Base-by-base conservation (phyloP, 2,888 invertebrate species). In the Coronaproctus castanopsis region DNA sequence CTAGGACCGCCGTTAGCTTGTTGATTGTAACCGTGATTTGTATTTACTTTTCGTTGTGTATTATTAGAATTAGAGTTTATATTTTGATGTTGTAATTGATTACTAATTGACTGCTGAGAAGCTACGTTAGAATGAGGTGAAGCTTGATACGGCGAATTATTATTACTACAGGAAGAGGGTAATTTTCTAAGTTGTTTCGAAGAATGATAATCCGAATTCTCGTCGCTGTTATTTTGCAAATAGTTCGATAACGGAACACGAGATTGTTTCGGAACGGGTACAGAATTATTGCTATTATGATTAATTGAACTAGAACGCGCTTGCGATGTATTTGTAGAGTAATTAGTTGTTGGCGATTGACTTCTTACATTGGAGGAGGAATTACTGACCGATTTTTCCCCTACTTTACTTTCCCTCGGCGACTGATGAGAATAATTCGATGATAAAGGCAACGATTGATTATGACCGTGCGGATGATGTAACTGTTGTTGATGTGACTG, bases 371-470 rank as follows among this genome's bases (percentile, higher is more conserved):
- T 14, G 5, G 36, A 5, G 14, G 36, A 36, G 36, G 8, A 36
- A 36, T 36, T 36, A 36, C 36, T 36, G 5, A 36, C 14, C 14
- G 36, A 14, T 14, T 36, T 36, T 36, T 36, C 36, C 14, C 8
- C 5, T 36, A 14, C 5, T 36, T 14, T 5, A 36, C 14, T 36
- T 36, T 36, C 36, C 14, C 36, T 36, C 36, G 36, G 8, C 5
- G 36, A 14, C 36, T 36, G 36, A 36, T 14, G 5, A 14, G 5
- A 8, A 36, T 36, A 36, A n/a, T n/a, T n/a, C n/a, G 60, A 57
- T n/a, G 60, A 53, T 24, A 57, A 53, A n/a, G 60, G 60, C 54
- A 53, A 53, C 24, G 60, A 57, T 57, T 60, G 60, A 60, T 60
- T 60, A 50, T 60, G 57, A 49, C 57, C 57, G 36, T 5, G 14